Evolutionary conservation across 2,113 vertebrate species (phyloP), one percentile per base, ranked within the genome.

Genomic region (Tragelaphus scriptus): DNA sequence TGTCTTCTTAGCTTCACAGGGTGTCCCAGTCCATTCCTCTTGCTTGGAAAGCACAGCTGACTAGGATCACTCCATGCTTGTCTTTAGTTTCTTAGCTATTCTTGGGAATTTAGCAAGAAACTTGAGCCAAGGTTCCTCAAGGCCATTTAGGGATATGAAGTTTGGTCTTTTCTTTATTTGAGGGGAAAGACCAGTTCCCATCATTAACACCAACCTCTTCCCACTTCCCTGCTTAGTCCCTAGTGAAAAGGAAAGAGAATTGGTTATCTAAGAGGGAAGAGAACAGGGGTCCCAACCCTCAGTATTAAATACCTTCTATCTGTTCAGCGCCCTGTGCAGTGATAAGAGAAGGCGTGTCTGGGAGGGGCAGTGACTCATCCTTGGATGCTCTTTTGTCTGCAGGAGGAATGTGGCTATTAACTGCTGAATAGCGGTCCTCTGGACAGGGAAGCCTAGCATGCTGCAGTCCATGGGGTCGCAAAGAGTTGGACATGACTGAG

Each of bases 61-160:
- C 56, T 65, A 82, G 21, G 51, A 85, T 96, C 51, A 32, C 61
- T 47, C 47, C n/a, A 55, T 93, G 26, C 49, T 56, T 58, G 51
- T 25, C 36, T 89, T 61, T 58, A 89, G 19, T 80, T 94, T 90
- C 88, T 93, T 47, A 90, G 71, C 15, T 85, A 30, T 97, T 97
- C 77, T 92, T 92, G 81, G 87, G 90, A 98, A 97, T 17, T 96
- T 75, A 89, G 56, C 51, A 95, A 95, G 86, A 97, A 93, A 97
- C 26, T 44, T 86, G 51, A 88, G 71, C 88, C 88, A 96, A 89
- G 89, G 21, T 91, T 93, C 61, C 81, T 85, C 91, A 88, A 90
- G 90, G 68, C 12, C 90, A 93, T 47, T 58, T 44, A 85, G 71
- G 51, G 86, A 93, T 36, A 93, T 82, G 63, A 97, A 87, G 21